These are phyloP conservation scores for Sesamia inferens DNA, from an alignment of 2,888 invertebrate species.

Conservation along the genomic window DNA sequence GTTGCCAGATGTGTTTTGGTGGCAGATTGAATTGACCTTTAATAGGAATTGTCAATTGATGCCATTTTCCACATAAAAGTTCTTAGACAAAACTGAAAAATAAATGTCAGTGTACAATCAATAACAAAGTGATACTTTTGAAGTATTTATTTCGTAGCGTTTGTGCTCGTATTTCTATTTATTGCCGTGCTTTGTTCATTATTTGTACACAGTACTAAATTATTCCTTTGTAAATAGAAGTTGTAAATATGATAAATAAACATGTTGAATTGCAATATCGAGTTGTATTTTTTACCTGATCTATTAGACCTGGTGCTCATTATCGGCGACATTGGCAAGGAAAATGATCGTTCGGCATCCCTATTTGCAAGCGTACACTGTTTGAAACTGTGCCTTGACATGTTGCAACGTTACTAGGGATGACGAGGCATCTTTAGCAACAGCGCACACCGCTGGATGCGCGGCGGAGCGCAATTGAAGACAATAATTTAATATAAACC, in stretches of 20 bases:
- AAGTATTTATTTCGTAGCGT: constrained; percentile 42
- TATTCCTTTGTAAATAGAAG: constrained; percentile 58
- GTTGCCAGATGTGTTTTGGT: constrained; percentile 17
- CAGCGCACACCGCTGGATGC: too few species aligned
- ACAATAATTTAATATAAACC: too few species aligned
- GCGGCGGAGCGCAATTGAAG: too few species aligned
- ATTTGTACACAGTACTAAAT: constrained; percentile 54
- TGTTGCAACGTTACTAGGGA: too few species aligned
- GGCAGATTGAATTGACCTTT: background rate
- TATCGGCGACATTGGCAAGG: too few species aligned
- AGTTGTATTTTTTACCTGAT: constrained; percentile 7
- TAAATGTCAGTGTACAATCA: constrained; percentile 17
- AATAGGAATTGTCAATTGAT: background rate
- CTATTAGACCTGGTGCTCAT: too few species aligned
- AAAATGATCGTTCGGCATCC: too few species aligned
- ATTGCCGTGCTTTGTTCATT: constrained; percentile 1
- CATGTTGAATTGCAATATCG: constrained; percentile 22
- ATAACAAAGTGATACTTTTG: constrained; percentile 24
- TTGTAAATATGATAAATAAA: constrained; percentile 54
- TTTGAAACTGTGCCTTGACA: too few species aligned
- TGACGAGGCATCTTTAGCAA: too few species aligned
- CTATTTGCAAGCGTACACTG: too few species aligned
- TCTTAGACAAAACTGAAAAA: constrained; percentile 32
- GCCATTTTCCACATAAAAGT: constrained; percentile 19
- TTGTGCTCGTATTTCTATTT: constrained; percentile 6